phyloP scores from a whole-genome alignment of 2,797 vertebrate species.

The Acanthurus leucopareius region DNA sequence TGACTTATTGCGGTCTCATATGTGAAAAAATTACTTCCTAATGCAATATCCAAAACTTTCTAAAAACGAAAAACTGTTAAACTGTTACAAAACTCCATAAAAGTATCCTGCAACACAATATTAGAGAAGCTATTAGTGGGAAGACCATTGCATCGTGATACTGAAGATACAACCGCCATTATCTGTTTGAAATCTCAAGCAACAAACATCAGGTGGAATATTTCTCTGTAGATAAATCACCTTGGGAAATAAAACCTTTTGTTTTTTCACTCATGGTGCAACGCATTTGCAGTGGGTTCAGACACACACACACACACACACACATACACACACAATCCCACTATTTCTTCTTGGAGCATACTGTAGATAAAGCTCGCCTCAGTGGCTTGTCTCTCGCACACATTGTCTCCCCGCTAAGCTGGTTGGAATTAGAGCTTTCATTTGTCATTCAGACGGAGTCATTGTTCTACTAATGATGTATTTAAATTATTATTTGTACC shows the following conservation, averaged over 20 bases:
- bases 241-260: constrained; percentile 17
- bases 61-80: background rate
- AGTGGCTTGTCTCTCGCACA: constrained; percentile 41
- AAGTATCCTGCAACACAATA: constrained; percentile 1
- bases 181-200: constrained; percentile 40
- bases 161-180: background rate
- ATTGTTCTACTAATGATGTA: constrained; percentile 73
- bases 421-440: constrained; percentile 61
- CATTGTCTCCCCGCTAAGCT: constrained; percentile 47
- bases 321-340: background rate
- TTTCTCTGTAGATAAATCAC: constrained; percentile 17
- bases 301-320: constrained; percentile 14
- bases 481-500: constrained; percentile 68
- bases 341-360: constrained; percentile 31
- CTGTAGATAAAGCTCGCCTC: constrained; percentile 41
- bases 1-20: background rate
- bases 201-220: constrained; percentile 41
- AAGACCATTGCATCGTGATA: constrained; percentile 1
- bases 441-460: constrained; percentile 69
- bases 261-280: constrained; percentile 38
- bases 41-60: background rate
- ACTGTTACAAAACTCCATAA: constrained; percentile 15
- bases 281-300: constrained; percentile 11
- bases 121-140: constrained; percentile 3
- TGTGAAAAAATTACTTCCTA: background rate